Conservation (phyloP, 2,113 vertebrate genomes). For the Oreochromis tanganicae region DNA sequence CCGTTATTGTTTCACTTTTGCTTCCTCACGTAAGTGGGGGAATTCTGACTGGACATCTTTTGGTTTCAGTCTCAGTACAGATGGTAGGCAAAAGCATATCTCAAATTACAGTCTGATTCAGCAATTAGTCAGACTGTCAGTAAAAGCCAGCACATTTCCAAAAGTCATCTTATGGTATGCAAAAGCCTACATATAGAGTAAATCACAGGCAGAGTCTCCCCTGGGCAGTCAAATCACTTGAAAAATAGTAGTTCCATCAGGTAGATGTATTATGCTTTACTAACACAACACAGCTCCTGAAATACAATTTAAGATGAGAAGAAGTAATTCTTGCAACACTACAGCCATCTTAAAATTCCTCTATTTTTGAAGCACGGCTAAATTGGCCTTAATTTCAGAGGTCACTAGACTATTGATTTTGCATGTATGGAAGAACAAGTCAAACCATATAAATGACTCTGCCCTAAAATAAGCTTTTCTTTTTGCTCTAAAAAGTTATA, state of each 20-base stretch:
- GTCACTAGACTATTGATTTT: neutral
- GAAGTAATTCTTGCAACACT: neutral
- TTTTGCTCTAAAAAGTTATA: neutral
- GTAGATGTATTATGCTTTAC: neutral
- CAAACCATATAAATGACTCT: neutral
- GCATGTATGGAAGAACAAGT: neutral
- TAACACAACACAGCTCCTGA: neutral
- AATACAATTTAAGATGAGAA: neutral
- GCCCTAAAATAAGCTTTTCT: neutral
- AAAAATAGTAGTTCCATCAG: neutral
- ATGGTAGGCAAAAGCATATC: neutral
- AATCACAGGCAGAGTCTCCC: neutral
- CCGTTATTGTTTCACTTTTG: constrained; percentile 11
- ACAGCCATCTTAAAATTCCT: neutral
- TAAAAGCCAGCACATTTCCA: neutral
- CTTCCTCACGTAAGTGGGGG: neutral
- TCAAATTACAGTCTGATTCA: neutral
- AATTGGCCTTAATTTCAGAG: neutral
- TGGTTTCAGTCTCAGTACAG: neutral
- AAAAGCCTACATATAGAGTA: neutral
- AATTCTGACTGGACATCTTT: neutral
- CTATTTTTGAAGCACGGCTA: neutral
- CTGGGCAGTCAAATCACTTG: neutral
- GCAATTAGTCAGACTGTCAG: neutral
- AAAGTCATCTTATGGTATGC: neutral